These are phyloP conservation scores for Mugil cephalus DNA, from an alignment of 2,113 vertebrate genomes.

Conservation along the genomic window DNA sequence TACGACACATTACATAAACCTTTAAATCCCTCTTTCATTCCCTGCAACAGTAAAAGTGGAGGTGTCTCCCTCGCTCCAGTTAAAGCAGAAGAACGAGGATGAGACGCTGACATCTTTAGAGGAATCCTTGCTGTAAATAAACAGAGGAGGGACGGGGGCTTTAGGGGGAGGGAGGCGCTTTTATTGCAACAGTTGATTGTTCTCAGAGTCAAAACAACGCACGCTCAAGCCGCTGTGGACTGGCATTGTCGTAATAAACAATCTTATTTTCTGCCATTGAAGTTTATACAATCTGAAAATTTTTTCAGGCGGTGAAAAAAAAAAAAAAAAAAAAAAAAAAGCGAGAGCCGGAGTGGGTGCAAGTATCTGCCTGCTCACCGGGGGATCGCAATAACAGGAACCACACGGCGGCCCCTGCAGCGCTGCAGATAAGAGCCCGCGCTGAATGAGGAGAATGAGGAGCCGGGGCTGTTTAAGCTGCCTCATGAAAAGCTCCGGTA, in stretches of 20 bases:
- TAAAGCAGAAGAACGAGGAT: constrained; percentile 9
- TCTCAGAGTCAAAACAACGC: constrained; percentile 78
- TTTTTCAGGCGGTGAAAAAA: constrained; percentile 52
- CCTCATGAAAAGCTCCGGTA: constrained; percentile 35
- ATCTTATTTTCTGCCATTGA: constrained; percentile 60
- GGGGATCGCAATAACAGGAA: constrained; percentile 84
- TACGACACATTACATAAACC: not conserved
- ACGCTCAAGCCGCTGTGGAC: constrained; percentile 58
- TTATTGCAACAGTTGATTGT: constrained; percentile 78
- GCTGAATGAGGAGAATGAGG: constrained; percentile 61
- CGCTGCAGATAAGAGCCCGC: constrained; percentile 79
- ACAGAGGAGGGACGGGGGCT: constrained; percentile 34
- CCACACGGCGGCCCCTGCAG: constrained; percentile 75
- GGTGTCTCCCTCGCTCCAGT: constrained; percentile 33
- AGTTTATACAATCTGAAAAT: constrained; percentile 63
- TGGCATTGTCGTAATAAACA: constrained; percentile 81
- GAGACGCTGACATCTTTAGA: constrained; percentile 26
- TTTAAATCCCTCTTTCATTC: not conserved
- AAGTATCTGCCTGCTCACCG: constrained; percentile 55
- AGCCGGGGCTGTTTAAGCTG: constrained; percentile 14
- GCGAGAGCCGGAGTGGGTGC: constrained; percentile 45
- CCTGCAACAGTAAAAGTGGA: not conserved
- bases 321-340: constrained; percentile 62
- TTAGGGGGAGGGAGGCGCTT: constrained; percentile 34
- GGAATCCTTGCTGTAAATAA: constrained; percentile 67